A percentile compares a stretch with the other conserved stretches of the same genome.
Evolutionary conservation across 2,113 vertebrate genomes (phyloP).

Genomic region (Sclerurus mexicanus): DNA sequence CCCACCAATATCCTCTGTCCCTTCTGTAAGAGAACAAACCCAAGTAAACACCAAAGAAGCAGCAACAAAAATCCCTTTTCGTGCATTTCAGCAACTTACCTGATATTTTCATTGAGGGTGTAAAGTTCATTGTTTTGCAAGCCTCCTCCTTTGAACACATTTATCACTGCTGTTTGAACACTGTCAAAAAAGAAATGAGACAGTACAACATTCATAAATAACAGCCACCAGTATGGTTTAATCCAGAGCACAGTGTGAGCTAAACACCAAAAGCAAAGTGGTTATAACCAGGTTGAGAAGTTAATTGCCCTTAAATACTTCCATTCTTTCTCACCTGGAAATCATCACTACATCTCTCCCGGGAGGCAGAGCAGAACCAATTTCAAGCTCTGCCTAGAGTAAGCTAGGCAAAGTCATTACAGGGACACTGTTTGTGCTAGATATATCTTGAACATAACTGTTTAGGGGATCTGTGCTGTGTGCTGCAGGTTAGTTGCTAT

Average conservation of each 20-base stretch:
- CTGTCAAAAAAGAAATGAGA: constrained; percentile 72
- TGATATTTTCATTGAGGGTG: constrained; percentile 91
- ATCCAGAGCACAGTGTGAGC: neutral
- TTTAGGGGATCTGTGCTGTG: neutral
- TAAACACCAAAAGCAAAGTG: neutral
- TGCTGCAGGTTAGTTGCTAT: neutral
- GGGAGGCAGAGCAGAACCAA: neutral
- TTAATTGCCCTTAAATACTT: constrained; percentile 1
- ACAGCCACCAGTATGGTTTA: neutral
- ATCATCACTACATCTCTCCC: neutral
- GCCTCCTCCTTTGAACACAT: constrained; percentile 90
- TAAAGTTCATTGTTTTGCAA: constrained; percentile 90
- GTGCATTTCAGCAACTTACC: constrained; percentile 67
- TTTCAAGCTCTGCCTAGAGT: neutral
- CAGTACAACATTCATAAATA: neutral
- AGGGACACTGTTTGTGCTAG: neutral
- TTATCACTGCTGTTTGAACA: constrained; percentile 92
- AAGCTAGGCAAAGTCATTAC: neutral
- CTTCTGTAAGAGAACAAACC: neutral
- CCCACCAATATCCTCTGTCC: neutral
- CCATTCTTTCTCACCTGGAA: neutral
- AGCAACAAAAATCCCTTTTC: neutral
- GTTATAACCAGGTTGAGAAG: neutral
- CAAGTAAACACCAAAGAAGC: neutral
- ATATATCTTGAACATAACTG: neutral